Conservation (phyloP, 1,140 invertebrate genomes). For the Conopomorpha cramerella region DNA sequence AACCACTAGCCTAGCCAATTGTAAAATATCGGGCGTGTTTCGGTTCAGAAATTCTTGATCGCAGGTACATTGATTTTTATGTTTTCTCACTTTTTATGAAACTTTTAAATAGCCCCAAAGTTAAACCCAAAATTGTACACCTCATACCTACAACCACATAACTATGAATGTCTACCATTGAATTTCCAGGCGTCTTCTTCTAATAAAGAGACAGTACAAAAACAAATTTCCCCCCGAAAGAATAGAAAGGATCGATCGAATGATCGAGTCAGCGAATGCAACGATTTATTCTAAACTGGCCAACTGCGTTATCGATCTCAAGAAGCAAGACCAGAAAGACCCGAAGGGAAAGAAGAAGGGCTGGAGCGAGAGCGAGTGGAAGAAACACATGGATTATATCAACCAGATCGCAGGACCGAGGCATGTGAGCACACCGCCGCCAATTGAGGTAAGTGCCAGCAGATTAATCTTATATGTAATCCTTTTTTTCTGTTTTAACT, state of each 20-base stretch:
- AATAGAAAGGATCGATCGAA: slow-evolving; percentile 30
- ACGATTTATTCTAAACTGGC: slow-evolving; percentile 41
- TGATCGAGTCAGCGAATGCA: slow-evolving; percentile 35
- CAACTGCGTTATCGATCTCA: slow-evolving; percentile 34
- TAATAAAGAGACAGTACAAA: slow-evolving; percentile 30
- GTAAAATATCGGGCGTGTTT: no score
- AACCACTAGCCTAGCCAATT: background rate
- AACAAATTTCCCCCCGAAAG: slow-evolving; percentile 25
- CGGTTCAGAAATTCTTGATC: no score
- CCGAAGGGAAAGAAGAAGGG: slow-evolving; percentile 35
- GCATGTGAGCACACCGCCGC: slow-evolving; percentile 18
- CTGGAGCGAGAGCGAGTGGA: slow-evolving; percentile 44
- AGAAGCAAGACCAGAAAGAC: slow-evolving; percentile 33
- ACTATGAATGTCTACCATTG: background rate
- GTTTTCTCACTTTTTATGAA: background rate
- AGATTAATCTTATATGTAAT: slow-evolving; percentile 1
- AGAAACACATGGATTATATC: slow-evolving; percentile 51
- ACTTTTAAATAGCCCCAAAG: background rate
- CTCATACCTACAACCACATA: background rate
- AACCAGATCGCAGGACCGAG: slow-evolving; percentile 28
- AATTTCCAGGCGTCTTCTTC: slow-evolving; percentile 28
- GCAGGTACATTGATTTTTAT: background rate
- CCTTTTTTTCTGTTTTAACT: background rate
- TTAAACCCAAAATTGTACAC: background rate
- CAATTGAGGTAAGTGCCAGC: slow-evolving; percentile 17